Conservation (phyloP, 1,140 invertebrate genomes). For the Anoplophora glabripennis region DNA sequence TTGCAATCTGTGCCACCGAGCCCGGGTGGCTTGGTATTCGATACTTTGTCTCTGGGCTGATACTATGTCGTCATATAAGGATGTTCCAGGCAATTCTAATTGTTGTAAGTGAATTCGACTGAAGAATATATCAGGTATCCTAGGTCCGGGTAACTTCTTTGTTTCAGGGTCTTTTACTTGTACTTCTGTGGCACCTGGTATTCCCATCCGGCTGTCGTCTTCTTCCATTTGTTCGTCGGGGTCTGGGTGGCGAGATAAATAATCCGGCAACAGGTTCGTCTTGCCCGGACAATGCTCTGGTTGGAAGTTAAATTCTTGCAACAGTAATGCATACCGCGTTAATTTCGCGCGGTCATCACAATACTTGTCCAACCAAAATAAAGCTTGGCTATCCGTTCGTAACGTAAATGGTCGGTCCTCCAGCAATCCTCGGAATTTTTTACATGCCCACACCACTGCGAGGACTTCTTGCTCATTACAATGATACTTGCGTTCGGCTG, state of each 20-base stretch:
- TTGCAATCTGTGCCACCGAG: too few species aligned
- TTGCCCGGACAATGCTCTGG: conserved; percentile 29
- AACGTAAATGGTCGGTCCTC: conserved; percentile 30
- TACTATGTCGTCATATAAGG: too few species aligned
- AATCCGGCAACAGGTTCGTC: conserved; percentile 35
- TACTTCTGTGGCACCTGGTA: too few species aligned
- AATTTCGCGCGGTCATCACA: conserved; percentile 36
- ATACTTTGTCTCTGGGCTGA: too few species aligned
- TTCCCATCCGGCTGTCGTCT: too few species aligned
- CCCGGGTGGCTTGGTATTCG: too few species aligned
- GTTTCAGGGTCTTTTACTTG: too few species aligned
- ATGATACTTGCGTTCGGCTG: conserved; percentile 18
- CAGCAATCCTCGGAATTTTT: conserved; percentile 39
- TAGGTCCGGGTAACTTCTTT: too few species aligned
- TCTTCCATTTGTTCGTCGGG: too few species aligned
- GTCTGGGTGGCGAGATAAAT: conserved; percentile 10
- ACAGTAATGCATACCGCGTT: conserved; percentile 33
- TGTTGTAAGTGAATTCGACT: too few species aligned
- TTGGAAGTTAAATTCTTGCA: conserved; percentile 34
- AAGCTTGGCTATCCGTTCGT: conserved; percentile 11
- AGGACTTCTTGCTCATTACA: conserved; percentile 48
- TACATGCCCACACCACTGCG: conserved; percentile 48
- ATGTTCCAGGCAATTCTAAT: too few species aligned
- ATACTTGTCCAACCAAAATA: conserved; percentile 31
- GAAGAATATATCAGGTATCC: too few species aligned